phyloP scores from a whole-genome alignment of 2,797 vertebrate species.

The Epinephelus malabaricus region DNA sequence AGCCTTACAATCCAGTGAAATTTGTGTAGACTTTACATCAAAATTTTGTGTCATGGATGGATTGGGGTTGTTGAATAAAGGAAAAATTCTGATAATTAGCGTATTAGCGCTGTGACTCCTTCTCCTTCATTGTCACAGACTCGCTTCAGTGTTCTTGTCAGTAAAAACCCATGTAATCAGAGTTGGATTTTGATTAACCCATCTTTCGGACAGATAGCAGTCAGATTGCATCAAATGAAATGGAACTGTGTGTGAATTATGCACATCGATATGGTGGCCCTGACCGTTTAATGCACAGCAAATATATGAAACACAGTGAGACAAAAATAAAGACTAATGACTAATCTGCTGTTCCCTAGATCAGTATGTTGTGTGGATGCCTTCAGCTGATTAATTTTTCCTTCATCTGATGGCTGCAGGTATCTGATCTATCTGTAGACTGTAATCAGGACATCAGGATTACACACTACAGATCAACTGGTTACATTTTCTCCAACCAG shows the following conservation, averaged over 20 bases:
- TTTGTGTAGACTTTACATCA: too few species aligned
- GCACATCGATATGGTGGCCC: neutral
- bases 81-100: neutral
- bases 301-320: neutral
- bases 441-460: constrained; percentile 1
- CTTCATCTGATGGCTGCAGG: neutral
- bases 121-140: constrained; percentile 3
- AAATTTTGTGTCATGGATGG: too few species aligned
- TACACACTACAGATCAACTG: constrained; percentile 2
- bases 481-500: constrained; percentile 7
- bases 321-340: neutral
- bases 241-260: neutral
- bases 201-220: too few species aligned
- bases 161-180: too few species aligned
- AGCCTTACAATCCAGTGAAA: too few species aligned
- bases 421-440: neutral
- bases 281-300: neutral
- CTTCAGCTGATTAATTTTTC: constrained; percentile 6
- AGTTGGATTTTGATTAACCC: too few species aligned
- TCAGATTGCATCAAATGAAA: neutral
- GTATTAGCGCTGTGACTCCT: neutral
- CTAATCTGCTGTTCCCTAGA: neutral
- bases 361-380: neutral
- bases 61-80: constrained; percentile 7
- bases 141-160: neutral